Evolutionary conservation across 2,113 vertebrate genomes (phyloP).

Genomic region (Gobiocypris rarus): DNA sequence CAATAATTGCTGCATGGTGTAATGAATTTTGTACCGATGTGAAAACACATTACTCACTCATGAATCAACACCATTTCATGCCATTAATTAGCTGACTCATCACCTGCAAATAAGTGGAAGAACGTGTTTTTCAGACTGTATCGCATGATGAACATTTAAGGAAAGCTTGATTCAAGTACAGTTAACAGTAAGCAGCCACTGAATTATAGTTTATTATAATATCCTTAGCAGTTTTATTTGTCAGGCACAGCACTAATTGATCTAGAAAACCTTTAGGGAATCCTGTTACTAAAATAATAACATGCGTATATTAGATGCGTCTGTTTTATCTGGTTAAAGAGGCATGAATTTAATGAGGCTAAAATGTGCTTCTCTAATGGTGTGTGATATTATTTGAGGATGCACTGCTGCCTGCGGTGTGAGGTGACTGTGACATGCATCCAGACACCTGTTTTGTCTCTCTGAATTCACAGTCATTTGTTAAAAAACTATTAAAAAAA

Average conservation of each 20-base stretch:
- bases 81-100: background rate
- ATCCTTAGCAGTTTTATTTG: constrained; percentile 11
- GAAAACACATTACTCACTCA: background rate
- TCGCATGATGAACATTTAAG: constrained; percentile 1
- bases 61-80: background rate
- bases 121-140: background rate
- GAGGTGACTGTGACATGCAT: background rate
- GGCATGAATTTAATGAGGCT: background rate
- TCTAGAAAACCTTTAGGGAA: background rate
- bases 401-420: background rate
- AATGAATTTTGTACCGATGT: background rate
- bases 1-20: background rate
- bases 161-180: background rate
- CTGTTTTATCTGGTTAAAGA: background rate
- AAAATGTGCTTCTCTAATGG: constrained; percentile 20
- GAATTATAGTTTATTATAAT: background rate
- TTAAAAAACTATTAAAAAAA: background rate
- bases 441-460: background rate
- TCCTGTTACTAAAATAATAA: background rate
- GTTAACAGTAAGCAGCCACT: background rate
- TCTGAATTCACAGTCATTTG: background rate
- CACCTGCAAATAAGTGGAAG: background rate
- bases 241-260: background rate
- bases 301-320: background rate
- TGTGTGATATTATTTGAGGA: constrained; percentile 24